Conservation (phyloP, 2,113 vertebrate genomes). For the Megaptera novaeangliae region DNA sequence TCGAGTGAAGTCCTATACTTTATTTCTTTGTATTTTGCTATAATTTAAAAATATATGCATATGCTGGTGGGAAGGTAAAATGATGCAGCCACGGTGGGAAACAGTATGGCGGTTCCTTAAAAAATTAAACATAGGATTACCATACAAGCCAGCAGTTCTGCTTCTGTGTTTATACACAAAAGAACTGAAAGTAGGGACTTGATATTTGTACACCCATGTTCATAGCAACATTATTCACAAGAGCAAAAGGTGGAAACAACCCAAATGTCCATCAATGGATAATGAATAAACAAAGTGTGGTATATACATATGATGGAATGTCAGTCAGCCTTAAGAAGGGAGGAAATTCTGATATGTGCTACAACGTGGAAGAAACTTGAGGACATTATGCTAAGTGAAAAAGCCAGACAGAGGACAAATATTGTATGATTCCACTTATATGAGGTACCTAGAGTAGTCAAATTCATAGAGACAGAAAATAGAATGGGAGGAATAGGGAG, state of each 20-base stretch:
- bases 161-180: not conserved
- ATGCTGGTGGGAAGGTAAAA: not conserved
- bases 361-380: not conserved
- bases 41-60: not conserved
- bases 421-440: not conserved
- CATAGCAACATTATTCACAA: not conserved
- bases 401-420: not conserved
- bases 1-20: not conserved
- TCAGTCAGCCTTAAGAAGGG: not conserved
- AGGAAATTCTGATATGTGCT: not conserved
- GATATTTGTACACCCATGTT: not conserved
- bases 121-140: not conserved
- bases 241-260: not conserved
- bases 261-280: not conserved
- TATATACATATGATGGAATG: not conserved
- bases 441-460: not conserved
- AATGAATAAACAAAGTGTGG: not conserved
- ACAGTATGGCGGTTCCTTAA: not conserved
- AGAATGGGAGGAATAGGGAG: not conserved
- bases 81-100: not conserved
- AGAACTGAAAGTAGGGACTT: not conserved
- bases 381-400: not conserved
- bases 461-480: not conserved
- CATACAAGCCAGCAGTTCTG: not conserved
- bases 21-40: constrained; percentile 11